Conservation (phyloP, 2,888 invertebrate species). For the Ophion costatus region DNA sequence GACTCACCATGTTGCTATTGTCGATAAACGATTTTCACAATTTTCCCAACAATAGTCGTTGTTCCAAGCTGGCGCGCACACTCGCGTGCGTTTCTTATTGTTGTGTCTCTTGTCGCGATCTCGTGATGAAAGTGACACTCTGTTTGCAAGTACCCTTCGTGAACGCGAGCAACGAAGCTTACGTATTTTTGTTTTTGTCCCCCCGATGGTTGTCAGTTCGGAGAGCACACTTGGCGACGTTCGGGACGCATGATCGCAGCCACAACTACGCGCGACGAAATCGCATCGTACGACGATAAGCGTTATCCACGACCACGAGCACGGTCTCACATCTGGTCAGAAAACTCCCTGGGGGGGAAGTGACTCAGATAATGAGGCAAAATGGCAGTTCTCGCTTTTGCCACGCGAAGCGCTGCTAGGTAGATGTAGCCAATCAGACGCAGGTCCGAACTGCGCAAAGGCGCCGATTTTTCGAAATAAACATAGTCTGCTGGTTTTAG, state of each 20-base stretch:
- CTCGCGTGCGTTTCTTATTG: not conserved
- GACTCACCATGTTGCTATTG: constrained; percentile 57
- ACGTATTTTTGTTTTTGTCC: constrained; percentile 40
- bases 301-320: constrained; percentile 60
- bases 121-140: constrained; percentile 1
- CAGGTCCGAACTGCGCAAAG: no score
- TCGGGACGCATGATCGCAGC: constrained; percentile 43
- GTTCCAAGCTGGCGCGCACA: constrained; percentile 7
- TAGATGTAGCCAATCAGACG: no score
- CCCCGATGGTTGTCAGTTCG: constrained; percentile 48
- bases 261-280: constrained; percentile 32
- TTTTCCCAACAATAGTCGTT: constrained; percentile 11
- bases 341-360: no score
- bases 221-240: constrained; percentile 50
- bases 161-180: constrained; percentile 2
- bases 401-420: no score
- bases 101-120: not conserved
- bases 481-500: no score
- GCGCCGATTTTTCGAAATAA: no score
- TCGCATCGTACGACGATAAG: constrained; percentile 59
- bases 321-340: no score
- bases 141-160: not conserved
- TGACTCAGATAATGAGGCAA: no score
- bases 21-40: not conserved
- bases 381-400: no score